Base-by-base conservation (phyloP, 2,113 vertebrate genomes). In the Hucho hucho region DNA sequence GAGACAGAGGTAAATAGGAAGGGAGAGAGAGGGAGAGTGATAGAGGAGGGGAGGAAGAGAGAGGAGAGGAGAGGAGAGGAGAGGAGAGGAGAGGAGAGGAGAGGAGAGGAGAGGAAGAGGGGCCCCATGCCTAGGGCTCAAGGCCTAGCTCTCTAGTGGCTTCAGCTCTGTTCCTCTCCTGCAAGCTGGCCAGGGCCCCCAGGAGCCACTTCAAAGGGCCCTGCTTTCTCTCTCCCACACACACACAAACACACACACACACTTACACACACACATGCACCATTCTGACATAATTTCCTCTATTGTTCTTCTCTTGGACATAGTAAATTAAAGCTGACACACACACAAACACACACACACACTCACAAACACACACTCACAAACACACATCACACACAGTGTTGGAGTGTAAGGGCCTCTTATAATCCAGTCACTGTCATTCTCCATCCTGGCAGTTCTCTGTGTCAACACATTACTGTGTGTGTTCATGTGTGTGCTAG, bases 181-280 rank as follows among this genome's bases (percentile, higher is more conserved):
- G 77, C 80, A 86, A 86, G 79, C 86, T 79, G 85, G 81, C 86
- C 83, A 64, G 56, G 81, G 58, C 87, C 79, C 64, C 75, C 72
- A 69, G 85, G 87, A 78, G 80, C 69, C 75, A 83, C 90, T 91
- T 93, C 91, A 93, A 93, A 94, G 73, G 87, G 79, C 81, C 70
- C 75, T 83, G 69, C 66, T 79, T 74, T 72, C 81, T 75, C 56
- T 73, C 67, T 72, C 79, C n/a, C n/a, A n/a, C n/a, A n/a, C n/a
- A n/a, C n/a, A n/a, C n/a, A n/a, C n/a, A n/a, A n/a, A n/a, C n/a
- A n/a, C n/a, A n/a, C n/a, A n/a, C n/a, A n/a, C n/a, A n/a, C n/a
- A n/a, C n/a, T n/a, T n/a, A n/a, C n/a, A 79, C 76, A 81, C 24
- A n/a, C 69, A 25, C 63, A 66, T 18, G 28, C 58, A n/a, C n/a